Conservation (phyloP, 2,888 invertebrate species). For the Archaeoteleia sp. region DNA sequence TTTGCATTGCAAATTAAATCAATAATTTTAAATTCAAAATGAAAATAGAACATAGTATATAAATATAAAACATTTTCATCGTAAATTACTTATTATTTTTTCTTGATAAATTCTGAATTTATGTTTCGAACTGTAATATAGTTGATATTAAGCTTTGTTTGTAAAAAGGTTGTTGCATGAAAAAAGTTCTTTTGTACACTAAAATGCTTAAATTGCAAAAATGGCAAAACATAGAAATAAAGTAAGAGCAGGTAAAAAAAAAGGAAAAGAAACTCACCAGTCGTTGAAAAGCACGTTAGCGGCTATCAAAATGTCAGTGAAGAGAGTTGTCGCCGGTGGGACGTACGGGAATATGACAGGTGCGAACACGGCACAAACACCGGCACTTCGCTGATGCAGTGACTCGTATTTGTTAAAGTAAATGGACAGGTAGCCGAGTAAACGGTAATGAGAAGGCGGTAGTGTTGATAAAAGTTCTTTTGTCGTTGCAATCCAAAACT, state of each 20-base stretch:
- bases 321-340: conserved; percentile 70
- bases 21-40: no score
- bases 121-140: no score
- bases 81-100: no score
- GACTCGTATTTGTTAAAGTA: conserved; percentile 71
- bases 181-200: neutral
- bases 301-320: conserved; percentile 69
- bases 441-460: conserved; percentile 65
- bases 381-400: conserved; percentile 68
- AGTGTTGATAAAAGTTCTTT: conserved; percentile 67
- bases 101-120: no score
- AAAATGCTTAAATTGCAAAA: no score
- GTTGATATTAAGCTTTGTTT: conserved; percentile 1
- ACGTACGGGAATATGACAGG: conserved; percentile 72
- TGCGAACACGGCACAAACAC: conserved; percentile 70
- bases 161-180: conserved; percentile 10
- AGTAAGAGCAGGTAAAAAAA: no score
- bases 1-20: no score
- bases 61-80: no score
- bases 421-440: conserved; percentile 69
- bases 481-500: conserved; percentile 68
- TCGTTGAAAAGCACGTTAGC: conserved; percentile 67
- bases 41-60: no score
- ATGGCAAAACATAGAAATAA: no score
- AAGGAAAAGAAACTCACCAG: conserved; percentile 63